These are phyloP conservation scores for Volucella bombylans DNA, from an alignment of 2,888 invertebrate genomes.

Conservation along the genomic window DNA sequence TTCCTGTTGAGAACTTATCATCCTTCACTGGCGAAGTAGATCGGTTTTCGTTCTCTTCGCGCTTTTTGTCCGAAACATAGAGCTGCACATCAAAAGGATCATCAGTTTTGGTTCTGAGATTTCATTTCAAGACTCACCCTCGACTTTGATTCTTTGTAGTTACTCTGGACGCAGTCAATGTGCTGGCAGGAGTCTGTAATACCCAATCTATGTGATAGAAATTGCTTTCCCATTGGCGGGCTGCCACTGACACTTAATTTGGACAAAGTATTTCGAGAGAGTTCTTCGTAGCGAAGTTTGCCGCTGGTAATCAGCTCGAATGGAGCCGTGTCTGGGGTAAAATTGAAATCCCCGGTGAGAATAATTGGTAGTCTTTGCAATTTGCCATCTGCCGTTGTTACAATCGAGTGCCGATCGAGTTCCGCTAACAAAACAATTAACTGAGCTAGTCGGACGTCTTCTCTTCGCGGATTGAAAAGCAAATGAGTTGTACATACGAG, in stretches of 20 bases:
- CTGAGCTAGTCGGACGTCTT: slow-evolving; percentile 95
- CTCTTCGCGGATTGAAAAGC: slow-evolving; percentile 93
- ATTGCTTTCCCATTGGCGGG: slow-evolving; percentile 44
- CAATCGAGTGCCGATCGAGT: slow-evolving; percentile 89
- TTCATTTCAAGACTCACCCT: slow-evolving; percentile 43
- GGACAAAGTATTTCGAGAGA: slow-evolving; percentile 77
- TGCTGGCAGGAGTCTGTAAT: slow-evolving; percentile 86
- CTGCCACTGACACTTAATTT: slow-evolving; percentile 19
- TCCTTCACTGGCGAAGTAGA: too few relatives aligned
- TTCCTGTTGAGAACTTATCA: slow-evolving; percentile 82
- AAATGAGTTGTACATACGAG: slow-evolving; percentile 97
- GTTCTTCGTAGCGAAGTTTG: slow-evolving; percentile 82
- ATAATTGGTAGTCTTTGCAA: slow-evolving; percentile 87
- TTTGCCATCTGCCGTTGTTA: slow-evolving; percentile 75
- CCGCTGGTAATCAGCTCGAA: slow-evolving; percentile 88
- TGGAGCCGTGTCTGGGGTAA: slow-evolving; percentile 87
- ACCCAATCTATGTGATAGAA: slow-evolving; percentile 81
- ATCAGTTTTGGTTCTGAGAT: not conserved
- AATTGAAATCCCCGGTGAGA: slow-evolving; percentile 96
- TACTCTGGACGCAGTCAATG: slow-evolving; percentile 83
- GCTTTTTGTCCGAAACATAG: not conserved
- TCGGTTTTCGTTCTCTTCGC: not conserved
- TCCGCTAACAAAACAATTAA: slow-evolving; percentile 91
- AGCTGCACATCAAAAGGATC: slow-evolving; percentile 40
- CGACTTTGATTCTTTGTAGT: slow-evolving; percentile 61